Conservation (phyloP, 1,140 invertebrate genomes). For the Acromyrmex heyeri region DNA sequence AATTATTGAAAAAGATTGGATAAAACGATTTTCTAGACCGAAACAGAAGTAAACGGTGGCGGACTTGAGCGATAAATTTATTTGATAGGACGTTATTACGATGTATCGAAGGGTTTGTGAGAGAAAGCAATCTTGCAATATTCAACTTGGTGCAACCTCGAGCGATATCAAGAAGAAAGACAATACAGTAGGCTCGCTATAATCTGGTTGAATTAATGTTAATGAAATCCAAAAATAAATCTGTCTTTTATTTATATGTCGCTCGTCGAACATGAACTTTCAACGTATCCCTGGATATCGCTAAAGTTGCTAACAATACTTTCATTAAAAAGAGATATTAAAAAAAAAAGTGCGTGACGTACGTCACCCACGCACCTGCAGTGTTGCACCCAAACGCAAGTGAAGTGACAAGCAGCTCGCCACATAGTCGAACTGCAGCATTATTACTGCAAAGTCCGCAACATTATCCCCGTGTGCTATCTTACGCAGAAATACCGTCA, state of each 20-base stretch:
- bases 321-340: neutral
- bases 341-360: neutral
- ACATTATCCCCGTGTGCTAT: constrained; percentile 12
- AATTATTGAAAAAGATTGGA: constrained; percentile 30
- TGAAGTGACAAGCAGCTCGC: neutral
- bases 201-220: neutral
- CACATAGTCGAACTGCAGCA: neutral
- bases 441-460: constrained; percentile 23
- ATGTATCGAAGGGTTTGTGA: neutral
- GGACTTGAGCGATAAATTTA: constrained; percentile 21
- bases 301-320: neutral
- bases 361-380: neutral
- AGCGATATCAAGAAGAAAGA: neutral
- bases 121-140: neutral
- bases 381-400: no score
- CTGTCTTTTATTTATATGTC: constrained; percentile 17
- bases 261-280: neutral
- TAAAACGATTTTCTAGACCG: neutral
- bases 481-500: constrained; percentile 39
- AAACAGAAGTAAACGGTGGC: neutral
- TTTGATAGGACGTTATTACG: neutral
- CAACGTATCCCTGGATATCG: neutral
- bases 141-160: neutral
- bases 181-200: neutral
- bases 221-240: constrained; percentile 37